Conservation (phyloP, 2,113 vertebrate genomes). For the Cephalopterus ornatus region DNA sequence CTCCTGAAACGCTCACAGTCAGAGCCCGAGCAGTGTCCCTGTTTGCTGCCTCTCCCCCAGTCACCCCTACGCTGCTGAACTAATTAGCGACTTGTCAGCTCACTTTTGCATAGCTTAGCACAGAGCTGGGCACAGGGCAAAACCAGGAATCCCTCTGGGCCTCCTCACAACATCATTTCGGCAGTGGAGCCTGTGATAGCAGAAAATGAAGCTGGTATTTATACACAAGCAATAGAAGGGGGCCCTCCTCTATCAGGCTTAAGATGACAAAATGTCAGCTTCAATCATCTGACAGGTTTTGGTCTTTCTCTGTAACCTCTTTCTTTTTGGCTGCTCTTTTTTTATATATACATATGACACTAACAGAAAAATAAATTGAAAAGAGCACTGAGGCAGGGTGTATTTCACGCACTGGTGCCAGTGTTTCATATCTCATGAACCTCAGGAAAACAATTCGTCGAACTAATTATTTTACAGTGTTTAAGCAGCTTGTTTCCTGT, state of each 20-base stretch:
- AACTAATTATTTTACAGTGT: slow-evolving; percentile 86
- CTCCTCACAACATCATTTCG: slow-evolving; percentile 53
- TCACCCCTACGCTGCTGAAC: not conserved
- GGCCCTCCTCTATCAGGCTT: not conserved
- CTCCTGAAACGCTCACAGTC: rapidly evolving
- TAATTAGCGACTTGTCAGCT: slow-evolving; percentile 18
- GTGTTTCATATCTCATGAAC: slow-evolving; percentile 81
- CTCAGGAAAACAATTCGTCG: slow-evolving; percentile 79
- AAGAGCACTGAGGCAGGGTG: slow-evolving; percentile 80
- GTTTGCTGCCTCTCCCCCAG: not conserved
- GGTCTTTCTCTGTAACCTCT: slow-evolving; percentile 58
- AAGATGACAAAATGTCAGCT: slow-evolving; percentile 71
- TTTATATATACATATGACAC: slow-evolving; percentile 67
- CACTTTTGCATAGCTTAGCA: not conserved
- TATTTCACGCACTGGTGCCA: slow-evolving; percentile 79
- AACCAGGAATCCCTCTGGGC: slow-evolving; percentile 40
- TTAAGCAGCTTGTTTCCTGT: slow-evolving; percentile 81
- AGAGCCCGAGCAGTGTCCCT: rapidly evolving
- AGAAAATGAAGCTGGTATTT: slow-evolving; percentile 66
- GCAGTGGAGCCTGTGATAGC: slow-evolving; percentile 40
- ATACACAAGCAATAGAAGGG: slow-evolving; percentile 29
- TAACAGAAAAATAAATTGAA: slow-evolving; percentile 83
- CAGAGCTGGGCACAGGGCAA: not conserved
- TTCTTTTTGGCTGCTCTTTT: slow-evolving; percentile 64
- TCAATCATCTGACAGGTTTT: slow-evolving; percentile 61